Percentiles rank a stretch among this genome's conserved stretches.
Evolutionary conservation across 1,140 invertebrate genomes (phyloP).

Genomic region (Sitodiplosis mosellana): DNA sequence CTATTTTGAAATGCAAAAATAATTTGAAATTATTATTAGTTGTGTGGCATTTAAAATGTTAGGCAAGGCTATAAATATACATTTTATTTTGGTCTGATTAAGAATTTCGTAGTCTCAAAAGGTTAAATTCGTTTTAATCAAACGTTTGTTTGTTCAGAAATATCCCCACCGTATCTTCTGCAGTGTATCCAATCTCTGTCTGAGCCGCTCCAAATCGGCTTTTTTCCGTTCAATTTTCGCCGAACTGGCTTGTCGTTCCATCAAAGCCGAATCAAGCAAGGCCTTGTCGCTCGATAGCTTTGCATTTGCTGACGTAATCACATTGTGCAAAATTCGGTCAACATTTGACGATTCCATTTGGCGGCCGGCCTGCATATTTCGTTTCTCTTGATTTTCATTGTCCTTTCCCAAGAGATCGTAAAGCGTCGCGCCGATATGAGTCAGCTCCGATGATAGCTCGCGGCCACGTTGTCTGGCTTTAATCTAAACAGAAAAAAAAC

Average conservation of each 20-base stretch:
- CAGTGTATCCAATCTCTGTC: slow-evolving; percentile 80
- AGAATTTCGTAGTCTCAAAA: slow-evolving; percentile 7
- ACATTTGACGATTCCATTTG: slow-evolving; percentile 71
- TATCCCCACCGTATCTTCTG: slow-evolving; percentile 66
- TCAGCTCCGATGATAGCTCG: slow-evolving; percentile 76
- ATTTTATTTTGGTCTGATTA: no score
- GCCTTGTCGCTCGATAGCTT: slow-evolving; percentile 13
- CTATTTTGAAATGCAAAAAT: no score
- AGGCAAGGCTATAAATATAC: no score
- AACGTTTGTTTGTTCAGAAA: slow-evolving; percentile 1
- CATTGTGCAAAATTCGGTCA: slow-evolving; percentile 50
- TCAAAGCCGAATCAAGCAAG: slow-evolving; percentile 19
- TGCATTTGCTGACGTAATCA: slow-evolving; percentile 31
- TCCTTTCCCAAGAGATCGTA: slow-evolving; percentile 86
- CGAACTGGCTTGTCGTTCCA: slow-evolving; percentile 57
- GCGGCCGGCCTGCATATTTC: slow-evolving; percentile 43
- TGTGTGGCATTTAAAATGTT: no score
- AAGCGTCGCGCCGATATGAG: slow-evolving; percentile 69
- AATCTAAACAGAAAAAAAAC: slow-evolving; percentile 29
- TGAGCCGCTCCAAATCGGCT: slow-evolving; percentile 77
- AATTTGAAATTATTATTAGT: no score
- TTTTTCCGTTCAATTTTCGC: slow-evolving; percentile 81
- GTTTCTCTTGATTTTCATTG: slow-evolving; percentile 32
- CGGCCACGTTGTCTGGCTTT: slow-evolving; percentile 74
- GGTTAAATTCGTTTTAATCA: slow-evolving; percentile 1